Conservation (phyloP, 2,113 vertebrate species). For the Cettia cetti region DNA sequence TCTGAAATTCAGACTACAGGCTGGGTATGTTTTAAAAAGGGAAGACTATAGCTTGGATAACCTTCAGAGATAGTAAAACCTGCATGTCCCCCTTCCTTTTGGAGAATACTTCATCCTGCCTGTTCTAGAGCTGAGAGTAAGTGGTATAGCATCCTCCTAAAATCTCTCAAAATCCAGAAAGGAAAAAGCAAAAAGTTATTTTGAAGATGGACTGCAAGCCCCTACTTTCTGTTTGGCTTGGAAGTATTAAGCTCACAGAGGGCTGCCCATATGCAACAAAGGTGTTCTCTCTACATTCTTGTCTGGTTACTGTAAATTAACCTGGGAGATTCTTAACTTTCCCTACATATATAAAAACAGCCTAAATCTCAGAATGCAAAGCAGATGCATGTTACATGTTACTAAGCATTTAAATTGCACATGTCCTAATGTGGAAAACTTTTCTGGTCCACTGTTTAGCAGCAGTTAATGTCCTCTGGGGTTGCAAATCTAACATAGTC, state of each 20-base stretch:
- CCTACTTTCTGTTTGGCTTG: not conserved
- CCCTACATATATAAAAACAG: rapidly evolving
- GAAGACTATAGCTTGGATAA: not conserved
- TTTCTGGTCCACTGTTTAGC: not conserved
- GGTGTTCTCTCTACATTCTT: rapidly evolving
- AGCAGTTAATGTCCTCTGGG: not conserved
- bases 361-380: not conserved
- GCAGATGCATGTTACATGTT: rapidly evolving
- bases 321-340: not conserved
- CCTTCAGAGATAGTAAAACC: not conserved
- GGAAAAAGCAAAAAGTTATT: not conserved
- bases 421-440: too few species aligned
- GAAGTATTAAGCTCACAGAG: not conserved
- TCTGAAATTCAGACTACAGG: not conserved
- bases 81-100: rapidly evolving
- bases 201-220: not conserved
- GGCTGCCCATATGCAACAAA: rapidly evolving
- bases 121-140: not conserved
- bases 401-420: not conserved
- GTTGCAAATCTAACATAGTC: not conserved
- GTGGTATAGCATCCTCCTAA: not conserved
- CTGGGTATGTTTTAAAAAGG: not conserved
- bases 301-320: not conserved
- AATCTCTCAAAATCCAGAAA: not conserved
- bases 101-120: not conserved